Evolutionary conservation across 2,797 vertebrate species (phyloP), one percentile per base, ranked within the genome.

Genomic region (Bufotes viridis): DNA sequence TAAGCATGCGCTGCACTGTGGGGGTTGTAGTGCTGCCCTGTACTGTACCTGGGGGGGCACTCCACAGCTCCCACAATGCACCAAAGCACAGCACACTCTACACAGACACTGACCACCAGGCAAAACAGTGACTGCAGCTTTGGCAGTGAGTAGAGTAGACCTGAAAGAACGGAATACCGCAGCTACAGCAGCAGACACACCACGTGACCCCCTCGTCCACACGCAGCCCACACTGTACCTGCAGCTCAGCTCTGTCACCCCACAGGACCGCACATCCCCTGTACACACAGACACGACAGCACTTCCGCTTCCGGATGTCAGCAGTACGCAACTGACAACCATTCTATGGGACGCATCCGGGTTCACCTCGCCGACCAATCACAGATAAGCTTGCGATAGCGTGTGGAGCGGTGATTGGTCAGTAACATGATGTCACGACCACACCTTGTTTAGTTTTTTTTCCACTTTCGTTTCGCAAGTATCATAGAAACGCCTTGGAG

Each of bases 251-350:
- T 58, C 70, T 57, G 72, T 78, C 78, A 81, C 78, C 72, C 18
- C 72, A 18, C 53, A 26, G 24, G 5, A 15, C 86, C 58, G 67
- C 22, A 61, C 78, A 87, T 75, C 9, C 75, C 70, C 51, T 51
- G 67, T 42, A 63, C 55, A 81, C 67, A 61, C 49, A 24, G 24
- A n/a, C 22, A 26, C 63, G 0, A 7, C 65, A 51, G 18, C 20
- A 63, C 85, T 87, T 87, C 86, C 86, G 86, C 86, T 87, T 87
- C 86, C 86, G 86, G 86, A 24, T 87, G 53, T 49, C 78, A 22
- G 4, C 0, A 1, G 2, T 2, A 0, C 63, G 53, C 53, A 81
- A 26, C 11, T 75, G 86, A 57, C 86, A 60, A 49, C 65, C 86
- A 81, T 0, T 22, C 58, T 26, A 4, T 3, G 26, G 14, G 26